phyloP scores from a whole-genome alignment of 2,113 vertebrate genomes.

The Sakesphorus luctuosus region DNA sequence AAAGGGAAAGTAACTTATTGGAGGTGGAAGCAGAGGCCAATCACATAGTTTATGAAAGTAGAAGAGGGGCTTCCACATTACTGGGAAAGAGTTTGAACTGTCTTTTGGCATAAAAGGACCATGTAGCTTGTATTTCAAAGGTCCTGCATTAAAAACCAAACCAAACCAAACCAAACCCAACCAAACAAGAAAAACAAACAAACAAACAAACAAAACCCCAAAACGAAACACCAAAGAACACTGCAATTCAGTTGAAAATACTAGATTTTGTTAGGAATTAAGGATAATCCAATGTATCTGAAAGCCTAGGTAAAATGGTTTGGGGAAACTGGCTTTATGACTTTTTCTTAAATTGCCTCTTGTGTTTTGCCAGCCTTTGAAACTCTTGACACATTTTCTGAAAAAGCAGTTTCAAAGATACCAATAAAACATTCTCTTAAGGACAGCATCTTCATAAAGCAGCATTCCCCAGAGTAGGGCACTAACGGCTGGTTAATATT shows the following conservation, averaged over 20 bases:
- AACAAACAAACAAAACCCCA: too few relatives aligned
- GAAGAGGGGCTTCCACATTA: neutral
- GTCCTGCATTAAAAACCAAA: neutral
- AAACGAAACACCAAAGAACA: neutral
- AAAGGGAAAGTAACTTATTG: neutral
- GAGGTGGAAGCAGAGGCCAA: neutral
- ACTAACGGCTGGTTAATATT: neutral
- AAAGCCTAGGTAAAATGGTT: neutral
- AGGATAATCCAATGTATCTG: neutral
- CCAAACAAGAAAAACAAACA: too few relatives aligned
- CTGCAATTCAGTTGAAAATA: fast-evolving
- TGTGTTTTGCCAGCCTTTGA: neutral
- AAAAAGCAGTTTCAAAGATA: neutral
- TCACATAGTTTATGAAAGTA: neutral
- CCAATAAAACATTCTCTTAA: neutral
- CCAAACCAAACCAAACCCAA: neutral
- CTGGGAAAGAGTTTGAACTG: neutral
- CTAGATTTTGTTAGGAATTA: neutral
- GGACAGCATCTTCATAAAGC: neutral
- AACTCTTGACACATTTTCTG: neutral
- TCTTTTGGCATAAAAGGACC: neutral
- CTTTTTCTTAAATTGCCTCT: neutral
- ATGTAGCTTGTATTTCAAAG: neutral
- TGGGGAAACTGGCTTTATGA: neutral
- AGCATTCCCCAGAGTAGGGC: neutral